phyloP scores from a whole-genome alignment of 64 coral and sea anemone species.

The Pocillopora damicornis region DNA sequence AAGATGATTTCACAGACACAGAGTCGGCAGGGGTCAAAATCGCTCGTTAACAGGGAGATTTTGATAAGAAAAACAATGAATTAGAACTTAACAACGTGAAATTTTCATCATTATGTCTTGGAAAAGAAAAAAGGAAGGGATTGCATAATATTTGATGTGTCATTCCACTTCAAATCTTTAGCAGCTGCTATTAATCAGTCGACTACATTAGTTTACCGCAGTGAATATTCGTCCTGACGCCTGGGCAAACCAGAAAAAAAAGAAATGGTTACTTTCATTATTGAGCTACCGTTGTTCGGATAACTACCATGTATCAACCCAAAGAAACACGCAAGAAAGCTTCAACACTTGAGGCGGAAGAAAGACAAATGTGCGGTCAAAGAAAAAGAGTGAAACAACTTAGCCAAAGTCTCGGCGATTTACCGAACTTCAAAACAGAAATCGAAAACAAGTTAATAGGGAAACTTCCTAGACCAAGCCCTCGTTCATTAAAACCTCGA shows the following conservation, averaged over 20 bases:
- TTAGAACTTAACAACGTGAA: not conserved
- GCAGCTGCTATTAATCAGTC: not conserved
- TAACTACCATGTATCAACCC: not conserved
- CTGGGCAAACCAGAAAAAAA: too few relatives aligned
- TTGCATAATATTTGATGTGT: not conserved
- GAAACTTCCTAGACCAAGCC: slow-evolving; percentile 21
- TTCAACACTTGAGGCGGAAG: not conserved
- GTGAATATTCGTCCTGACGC: too few relatives aligned
- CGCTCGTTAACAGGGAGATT: not conserved
- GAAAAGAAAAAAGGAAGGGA: not conserved
- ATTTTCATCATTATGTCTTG: not conserved
- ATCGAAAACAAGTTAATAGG: slow-evolving; percentile 25
- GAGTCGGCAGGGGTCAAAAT: not conserved
- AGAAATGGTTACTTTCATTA: too few relatives aligned
- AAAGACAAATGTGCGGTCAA: not conserved
- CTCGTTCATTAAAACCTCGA: slow-evolving; percentile 15
- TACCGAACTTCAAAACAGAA: slow-evolving; percentile 18
- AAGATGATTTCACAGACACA: not conserved
- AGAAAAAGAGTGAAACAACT: not conserved
- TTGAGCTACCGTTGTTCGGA: too few relatives aligned
- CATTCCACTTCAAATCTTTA: not conserved
- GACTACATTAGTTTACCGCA: too few relatives aligned
- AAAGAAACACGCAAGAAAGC: not conserved
- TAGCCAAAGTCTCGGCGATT: slow-evolving; percentile 33
- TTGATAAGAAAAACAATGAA: not conserved